phyloP scores from a whole-genome alignment of 2,113 vertebrate genomes.

The Psephotus haematonotus region DNA sequence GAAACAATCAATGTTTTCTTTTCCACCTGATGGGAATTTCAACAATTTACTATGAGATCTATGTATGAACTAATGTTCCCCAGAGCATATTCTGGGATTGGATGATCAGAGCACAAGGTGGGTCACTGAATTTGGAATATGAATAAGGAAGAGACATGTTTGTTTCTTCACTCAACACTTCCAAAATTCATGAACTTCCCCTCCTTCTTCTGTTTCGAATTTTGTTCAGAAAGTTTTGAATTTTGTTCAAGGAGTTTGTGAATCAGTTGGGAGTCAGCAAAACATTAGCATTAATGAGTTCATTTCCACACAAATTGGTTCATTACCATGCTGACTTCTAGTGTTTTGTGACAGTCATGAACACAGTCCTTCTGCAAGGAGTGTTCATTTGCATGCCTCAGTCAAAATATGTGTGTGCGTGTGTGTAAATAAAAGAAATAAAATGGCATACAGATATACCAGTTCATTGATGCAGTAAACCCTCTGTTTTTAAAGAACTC shows the following conservation, averaged over 20 bases:
- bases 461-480: not conserved
- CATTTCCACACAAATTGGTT: constrained; percentile 76
- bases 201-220: constrained; percentile 58
- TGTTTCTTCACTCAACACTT: constrained; percentile 22
- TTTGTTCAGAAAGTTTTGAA: constrained; percentile 58
- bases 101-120: not conserved
- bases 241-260: constrained; percentile 64
- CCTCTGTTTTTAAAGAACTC: not conserved
- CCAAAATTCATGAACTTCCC: constrained; percentile 57
- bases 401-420: constrained; percentile 9
- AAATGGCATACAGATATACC: not conserved
- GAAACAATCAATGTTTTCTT: not conserved
- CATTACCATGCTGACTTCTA: constrained; percentile 72
- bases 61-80: not conserved
- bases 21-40: not conserved
- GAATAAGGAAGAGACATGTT: not conserved
- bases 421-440: not conserved
- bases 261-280: constrained; percentile 75
- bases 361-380: constrained; percentile 52
- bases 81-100: not conserved
- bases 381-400: constrained; percentile 47
- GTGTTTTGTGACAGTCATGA: constrained; percentile 57
- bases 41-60: not conserved
- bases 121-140: not conserved
- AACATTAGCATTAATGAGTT: constrained; percentile 77